Evolutionary conservation across 2,888 invertebrate species (phyloP), one percentile per base, ranked within the genome.

Genomic region (Ichneumoninae sp.): DNA sequence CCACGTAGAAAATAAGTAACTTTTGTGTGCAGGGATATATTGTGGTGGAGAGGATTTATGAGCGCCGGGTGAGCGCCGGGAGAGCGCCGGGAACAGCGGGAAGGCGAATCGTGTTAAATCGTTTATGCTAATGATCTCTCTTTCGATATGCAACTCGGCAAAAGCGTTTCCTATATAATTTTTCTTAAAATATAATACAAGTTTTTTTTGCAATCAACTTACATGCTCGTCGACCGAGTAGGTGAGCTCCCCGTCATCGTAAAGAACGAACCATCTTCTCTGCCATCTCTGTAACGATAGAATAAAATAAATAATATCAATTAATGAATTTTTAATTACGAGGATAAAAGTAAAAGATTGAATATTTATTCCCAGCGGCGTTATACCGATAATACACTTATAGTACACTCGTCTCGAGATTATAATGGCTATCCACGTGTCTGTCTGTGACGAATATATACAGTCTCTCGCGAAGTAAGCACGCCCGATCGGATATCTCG

Each of bases 221-320:
- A 99, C 99, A 95, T 98, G 98, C 95, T 99, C 99, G 95, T 99
- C 99, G 92, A 99, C 96, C 66, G 98, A 98, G 94, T 98, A 99
- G 74, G 98, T 98, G 86, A 99, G 95, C 94, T 99, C 99, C 78
- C 99, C 99, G 94, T 99, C 99, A 94, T 99, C 99, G 95, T 98
- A 99, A 78, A 99, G 95, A 77, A 98, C 98, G 95, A 99, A 99
- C 98, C 99, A 99, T 93, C 99, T 95, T 93, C 99, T 95, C 95
- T 99, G 99, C 99, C 99, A 99, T 96, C 99, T 96, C 98, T 99
- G 96, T 52, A 97, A 96, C 93, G 94, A 95, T 66, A 36, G 8
- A 74, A 81, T 40, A 13, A 26, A 93, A 92, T 92, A 91, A 90
- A 89, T 65, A 44, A 57, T 40, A 65, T 71, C 63, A 74, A 74